Evolutionary conservation across 1,140 invertebrate species (phyloP).

Genomic region (Samia ricini): DNA sequence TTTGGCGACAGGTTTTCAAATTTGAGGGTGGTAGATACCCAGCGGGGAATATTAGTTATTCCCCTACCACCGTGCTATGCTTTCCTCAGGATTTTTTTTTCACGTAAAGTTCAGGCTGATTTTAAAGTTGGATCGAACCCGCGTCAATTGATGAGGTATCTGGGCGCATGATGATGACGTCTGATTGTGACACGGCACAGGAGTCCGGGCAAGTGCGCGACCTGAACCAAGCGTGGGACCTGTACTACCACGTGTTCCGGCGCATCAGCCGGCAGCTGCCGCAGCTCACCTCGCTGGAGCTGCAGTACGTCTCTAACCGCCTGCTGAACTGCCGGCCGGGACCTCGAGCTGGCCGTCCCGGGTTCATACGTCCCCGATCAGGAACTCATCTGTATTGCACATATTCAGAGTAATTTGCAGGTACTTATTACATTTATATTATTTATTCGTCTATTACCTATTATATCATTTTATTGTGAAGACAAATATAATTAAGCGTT

Average conservation of each 20-base stretch:
- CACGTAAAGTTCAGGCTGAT: too few relatives aligned
- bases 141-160: too few relatives aligned
- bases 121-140: too few relatives aligned
- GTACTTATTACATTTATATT: conserved; percentile 63
- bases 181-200: conserved; percentile 37
- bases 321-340: conserved; percentile 91
- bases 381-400: conserved; percentile 91
- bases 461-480: too few relatives aligned
- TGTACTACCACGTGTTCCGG: conserved; percentile 98
- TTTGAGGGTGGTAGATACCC: too few relatives aligned
- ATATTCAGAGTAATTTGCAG: conserved; percentile 90
- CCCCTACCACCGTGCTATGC: too few relatives aligned
- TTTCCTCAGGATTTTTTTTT: too few relatives aligned
- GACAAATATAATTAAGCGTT: too few relatives aligned
- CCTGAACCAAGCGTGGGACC: conserved; percentile 98
- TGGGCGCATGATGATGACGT: too few relatives aligned
- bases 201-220: conserved; percentile 91
- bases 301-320: conserved; percentile 97
- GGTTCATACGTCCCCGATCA: conserved; percentile 96
- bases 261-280: conserved; percentile 96
- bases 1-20: too few relatives aligned
- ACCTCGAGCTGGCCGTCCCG: conserved; percentile 96
- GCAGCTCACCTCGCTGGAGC: conserved; percentile 91
- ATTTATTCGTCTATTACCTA: neutral
- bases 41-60: too few relatives aligned